Evolutionary conservation across 1,140 invertebrate species (phyloP), one percentile per base, ranked within the genome.

Genomic region (Venustaconcha ellipsiformis): DNA sequence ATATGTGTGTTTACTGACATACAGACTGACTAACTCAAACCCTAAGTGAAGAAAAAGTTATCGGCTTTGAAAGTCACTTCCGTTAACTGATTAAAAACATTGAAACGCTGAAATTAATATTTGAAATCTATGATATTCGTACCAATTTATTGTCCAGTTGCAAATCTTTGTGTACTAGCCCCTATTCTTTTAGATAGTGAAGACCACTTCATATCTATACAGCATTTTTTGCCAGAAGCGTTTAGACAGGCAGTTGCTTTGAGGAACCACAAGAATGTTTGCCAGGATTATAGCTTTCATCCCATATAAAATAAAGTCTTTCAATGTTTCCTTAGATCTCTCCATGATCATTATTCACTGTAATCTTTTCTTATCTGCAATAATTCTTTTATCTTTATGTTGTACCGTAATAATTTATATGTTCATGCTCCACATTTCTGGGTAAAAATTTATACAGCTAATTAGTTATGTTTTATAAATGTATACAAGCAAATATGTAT

Each of bases 101-200:
- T 18, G 37, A 37, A 18, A 30, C n/a, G 2, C 8, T 8, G 8
- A 18, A 18, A 6, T 12, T 4, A 18, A 23, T n/a, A 67, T 5
- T 30, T n/a, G 18, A 18, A 23, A 30, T 67, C 5, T n/a, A 37
- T 37, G 3, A 0, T 18, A 67, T 14, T 76, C 83, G 70, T 83
- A 89, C 87, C 81, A 89, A 37, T 60, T 88, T 77, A 77, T 89
- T 89, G 57, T 89, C 86, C 14, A 84, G 78, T 62, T 88, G 88
- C n/a, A 89, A 70, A 57, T 89, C 88, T 30, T 87, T 71, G 62
- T 89, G 88, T 13, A 88, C 84, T 57, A 87, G 77, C 59, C 78
- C 76, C 66, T 83, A 85, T 1, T 76, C 37, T 66, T 89, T 87
- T 1, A 89, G 76, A 62, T 84, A 89, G 1, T 74, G 60, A 13